A percentile compares a stretch with the other conserved stretches of the same genome.
Evolutionary conservation across 2,888 invertebrate genomes (phyloP).

Genomic region (Rhingia campestris): DNA sequence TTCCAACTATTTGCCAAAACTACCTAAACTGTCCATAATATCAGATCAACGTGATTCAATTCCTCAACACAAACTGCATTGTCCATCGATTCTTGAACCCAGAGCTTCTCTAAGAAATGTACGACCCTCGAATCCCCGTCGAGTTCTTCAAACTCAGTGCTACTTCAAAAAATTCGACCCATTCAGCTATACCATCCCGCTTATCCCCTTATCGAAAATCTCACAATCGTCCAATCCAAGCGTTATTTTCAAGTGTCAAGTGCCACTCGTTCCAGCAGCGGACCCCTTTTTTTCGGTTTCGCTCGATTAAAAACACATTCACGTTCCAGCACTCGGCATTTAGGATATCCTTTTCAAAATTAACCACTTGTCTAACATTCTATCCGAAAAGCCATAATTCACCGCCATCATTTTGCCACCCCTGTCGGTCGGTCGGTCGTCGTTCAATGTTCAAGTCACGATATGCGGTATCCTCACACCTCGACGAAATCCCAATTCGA

Average conservation of each 20-base stretch:
- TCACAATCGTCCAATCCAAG: neutral
- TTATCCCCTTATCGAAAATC: slow-evolving; percentile 4
- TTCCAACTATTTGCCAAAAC: no score
- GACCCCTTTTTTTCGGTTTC: neutral
- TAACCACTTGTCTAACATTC: slow-evolving; percentile 68
- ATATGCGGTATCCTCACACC: slow-evolving; percentile 13
- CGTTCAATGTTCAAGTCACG: slow-evolving; percentile 57
- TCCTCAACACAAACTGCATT: no score
- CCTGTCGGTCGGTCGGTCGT: neutral
- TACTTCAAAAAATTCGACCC: neutral
- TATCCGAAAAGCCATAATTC: slow-evolving; percentile 58
- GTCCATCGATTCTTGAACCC: no score
- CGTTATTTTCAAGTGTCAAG: slow-evolving; percentile 20
- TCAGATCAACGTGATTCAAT: no score
- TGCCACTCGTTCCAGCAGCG: neutral
- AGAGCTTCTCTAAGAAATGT: no score
- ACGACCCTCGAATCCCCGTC: no score
- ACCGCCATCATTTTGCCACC: neutral
- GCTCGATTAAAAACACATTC: slow-evolving; percentile 52
- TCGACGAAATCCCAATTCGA: neutral
- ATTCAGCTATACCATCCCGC: neutral
- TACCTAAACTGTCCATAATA: no score
- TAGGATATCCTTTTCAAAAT: slow-evolving; percentile 66
- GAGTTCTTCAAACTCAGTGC: neutral
- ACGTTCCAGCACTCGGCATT: slow-evolving; percentile 47